These are phyloP conservation scores for Odontamblyopus rebecca DNA, from an alignment of 2,797 vertebrate genomes.

Conservation along the genomic window DNA sequence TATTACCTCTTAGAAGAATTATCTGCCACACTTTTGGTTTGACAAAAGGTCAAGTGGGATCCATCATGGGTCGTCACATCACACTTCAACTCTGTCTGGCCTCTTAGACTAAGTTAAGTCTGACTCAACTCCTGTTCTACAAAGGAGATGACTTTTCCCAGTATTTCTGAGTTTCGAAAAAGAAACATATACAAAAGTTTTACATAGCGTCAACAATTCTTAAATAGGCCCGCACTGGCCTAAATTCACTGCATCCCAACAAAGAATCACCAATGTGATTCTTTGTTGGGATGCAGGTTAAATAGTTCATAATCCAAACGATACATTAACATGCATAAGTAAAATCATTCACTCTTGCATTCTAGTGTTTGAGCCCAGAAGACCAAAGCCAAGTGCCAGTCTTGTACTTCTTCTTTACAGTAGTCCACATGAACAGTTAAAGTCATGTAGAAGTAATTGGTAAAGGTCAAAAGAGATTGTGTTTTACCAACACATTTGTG, in stretches of 20 bases:
- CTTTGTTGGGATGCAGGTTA: background rate
- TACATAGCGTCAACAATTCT: too few species aligned
- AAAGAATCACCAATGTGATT: background rate
- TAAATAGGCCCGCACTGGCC: too few species aligned
- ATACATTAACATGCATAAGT: background rate
- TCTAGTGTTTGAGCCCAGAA: slow-evolving; percentile 10
- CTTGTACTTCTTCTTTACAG: slow-evolving; percentile 32
- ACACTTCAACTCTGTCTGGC: slow-evolving; percentile 61
- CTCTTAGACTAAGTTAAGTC: slow-evolving; percentile 14
- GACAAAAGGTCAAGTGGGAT: slow-evolving; percentile 56
- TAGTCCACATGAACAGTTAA: slow-evolving; percentile 77
- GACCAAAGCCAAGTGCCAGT: slow-evolving; percentile 30
- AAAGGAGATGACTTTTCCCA: background rate
- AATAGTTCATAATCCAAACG: background rate
- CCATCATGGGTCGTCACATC: slow-evolving; percentile 51
- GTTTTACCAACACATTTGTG: slow-evolving; percentile 85
- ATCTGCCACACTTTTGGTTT: slow-evolving; percentile 41
- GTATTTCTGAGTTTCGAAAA: background rate
- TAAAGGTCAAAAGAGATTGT: slow-evolving; percentile 90
- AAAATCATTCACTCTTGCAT: background rate
- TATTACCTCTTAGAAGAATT: slow-evolving; percentile 4
- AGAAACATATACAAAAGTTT: too few species aligned
- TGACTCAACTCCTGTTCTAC: background rate
- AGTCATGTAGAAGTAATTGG: slow-evolving; percentile 76
- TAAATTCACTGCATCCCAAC: too few species aligned